A percentile compares a stretch with the other conserved stretches of the same genome.
These are phyloP conservation scores for Crotalus helleri DNA, from an alignment of 2,113 vertebrate genomes.

Conservation along the genomic window DNA sequence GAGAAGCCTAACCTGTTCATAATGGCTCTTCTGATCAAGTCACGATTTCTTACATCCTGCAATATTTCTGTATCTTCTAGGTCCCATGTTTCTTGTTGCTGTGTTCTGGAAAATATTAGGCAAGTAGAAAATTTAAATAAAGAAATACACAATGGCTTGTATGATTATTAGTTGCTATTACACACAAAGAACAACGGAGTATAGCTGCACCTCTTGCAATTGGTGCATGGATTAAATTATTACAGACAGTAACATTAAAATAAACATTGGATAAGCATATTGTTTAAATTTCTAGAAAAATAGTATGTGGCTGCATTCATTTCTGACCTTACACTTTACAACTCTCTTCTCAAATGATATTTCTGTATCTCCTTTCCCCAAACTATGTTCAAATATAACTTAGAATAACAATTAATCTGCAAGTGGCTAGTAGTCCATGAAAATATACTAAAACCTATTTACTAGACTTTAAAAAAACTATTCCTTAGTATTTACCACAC, in stretches of 20 bases:
- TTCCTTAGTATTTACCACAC: background rate
- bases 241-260: background rate
- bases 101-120: slow-evolving; percentile 36
- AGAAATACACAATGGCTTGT: background rate
- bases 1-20: slow-evolving; percentile 29
- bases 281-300: background rate
- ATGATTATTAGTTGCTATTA: background rate
- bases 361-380: background rate
- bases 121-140: background rate
- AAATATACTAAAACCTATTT: background rate
- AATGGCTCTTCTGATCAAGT: background rate
- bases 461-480: background rate
- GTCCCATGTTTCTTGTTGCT: background rate
- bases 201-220: background rate
- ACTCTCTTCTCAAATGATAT: background rate
- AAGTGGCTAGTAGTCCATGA: background rate
- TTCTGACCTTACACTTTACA: background rate
- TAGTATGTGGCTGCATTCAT: background rate
- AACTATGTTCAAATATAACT: background rate
- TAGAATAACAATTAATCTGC: background rate
- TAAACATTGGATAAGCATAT: background rate
- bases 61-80: background rate
- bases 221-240: background rate
- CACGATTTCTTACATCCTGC: accelerated
- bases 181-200: background rate